phyloP scores from a whole-genome alignment of 2,888 invertebrate genomes.

The Periphyllus acericola region DNA sequence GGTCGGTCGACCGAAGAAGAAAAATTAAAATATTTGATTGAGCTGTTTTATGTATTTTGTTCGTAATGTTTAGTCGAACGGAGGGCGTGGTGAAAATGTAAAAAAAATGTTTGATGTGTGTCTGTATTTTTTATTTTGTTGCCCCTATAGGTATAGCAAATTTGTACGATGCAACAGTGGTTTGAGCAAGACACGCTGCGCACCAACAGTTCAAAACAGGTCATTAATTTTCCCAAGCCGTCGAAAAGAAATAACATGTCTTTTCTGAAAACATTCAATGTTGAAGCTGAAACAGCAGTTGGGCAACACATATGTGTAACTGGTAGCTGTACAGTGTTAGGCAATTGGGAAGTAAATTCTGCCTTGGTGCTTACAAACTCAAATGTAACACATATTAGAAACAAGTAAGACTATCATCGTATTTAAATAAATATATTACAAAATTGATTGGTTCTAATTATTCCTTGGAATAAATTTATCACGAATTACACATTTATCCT shows the following conservation, averaged over 20 bases:
- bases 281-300: conserved; percentile 70
- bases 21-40: too few relatives aligned
- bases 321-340: conserved; percentile 76
- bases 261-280: conserved; percentile 68
- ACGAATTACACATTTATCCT: too few relatives aligned
- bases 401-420: conserved; percentile 54
- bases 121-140: too few relatives aligned
- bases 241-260: background rate
- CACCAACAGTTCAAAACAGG: background rate
- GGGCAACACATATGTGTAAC: conserved; percentile 78
- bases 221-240: background rate
- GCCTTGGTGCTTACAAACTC: conserved; percentile 70
- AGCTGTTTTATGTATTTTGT: too few relatives aligned
- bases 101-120: too few relatives aligned
- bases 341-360: conserved; percentile 76
- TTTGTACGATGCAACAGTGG: conserved; percentile 21
- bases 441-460: background rate
- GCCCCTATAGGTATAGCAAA: background rate
- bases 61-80: too few relatives aligned
- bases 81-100: too few relatives aligned
- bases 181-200: background rate
- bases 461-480: too few relatives aligned
- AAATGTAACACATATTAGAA: conserved; percentile 62
- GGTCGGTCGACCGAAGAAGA: too few relatives aligned
- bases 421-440: background rate